phyloP scores from a whole-genome alignment of 2,797 vertebrate species.

The Sphaeramia orbicularis region DNA sequence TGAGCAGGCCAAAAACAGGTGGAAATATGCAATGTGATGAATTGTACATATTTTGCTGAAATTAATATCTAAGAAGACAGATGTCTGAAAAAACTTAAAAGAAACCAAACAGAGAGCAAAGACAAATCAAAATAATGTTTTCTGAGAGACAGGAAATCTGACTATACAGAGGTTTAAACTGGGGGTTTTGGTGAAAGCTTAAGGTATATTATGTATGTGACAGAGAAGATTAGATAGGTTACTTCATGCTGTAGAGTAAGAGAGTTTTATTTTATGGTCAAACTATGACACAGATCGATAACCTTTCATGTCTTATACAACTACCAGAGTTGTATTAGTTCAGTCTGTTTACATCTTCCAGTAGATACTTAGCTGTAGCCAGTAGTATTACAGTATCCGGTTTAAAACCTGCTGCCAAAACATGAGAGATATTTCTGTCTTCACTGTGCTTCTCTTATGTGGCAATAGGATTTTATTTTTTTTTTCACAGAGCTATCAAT shows the following conservation, averaged over 20 bases:
- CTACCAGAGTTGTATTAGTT: slow-evolving; percentile 35
- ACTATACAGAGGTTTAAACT: slow-evolving; percentile 33
- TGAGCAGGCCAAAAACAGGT: slow-evolving; percentile 16
- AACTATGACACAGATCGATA: slow-evolving; percentile 65
- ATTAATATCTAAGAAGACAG: slow-evolving; percentile 20
- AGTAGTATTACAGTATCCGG: slow-evolving; percentile 48
- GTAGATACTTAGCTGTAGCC: slow-evolving; percentile 51
- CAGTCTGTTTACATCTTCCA: slow-evolving; percentile 46
- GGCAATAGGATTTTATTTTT: slow-evolving; percentile 23
- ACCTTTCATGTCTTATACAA: slow-evolving; percentile 54
- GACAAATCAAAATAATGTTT: neutral
- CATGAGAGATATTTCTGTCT: slow-evolving; percentile 34
- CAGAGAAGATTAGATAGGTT: slow-evolving; percentile 38
- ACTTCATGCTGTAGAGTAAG: slow-evolving; percentile 58
- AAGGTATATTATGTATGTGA: slow-evolving; percentile 34
- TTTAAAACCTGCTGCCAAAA: slow-evolving; percentile 53
- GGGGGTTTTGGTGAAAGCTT: slow-evolving; percentile 2
- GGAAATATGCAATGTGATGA: slow-evolving; percentile 41
- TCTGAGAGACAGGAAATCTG: slow-evolving; percentile 9
- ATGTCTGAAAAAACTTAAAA: slow-evolving; percentile 7
- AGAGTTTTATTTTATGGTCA: slow-evolving; percentile 50
- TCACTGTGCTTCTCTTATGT: slow-evolving; percentile 31
- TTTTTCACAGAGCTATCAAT: slow-evolving; percentile 10
- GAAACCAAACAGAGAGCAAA: slow-evolving; percentile 3
- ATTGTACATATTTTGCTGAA: slow-evolving; percentile 39